Base-by-base conservation (phyloP, 2,888 invertebrate genomes). In the Hypomecis punctinalis region DNA sequence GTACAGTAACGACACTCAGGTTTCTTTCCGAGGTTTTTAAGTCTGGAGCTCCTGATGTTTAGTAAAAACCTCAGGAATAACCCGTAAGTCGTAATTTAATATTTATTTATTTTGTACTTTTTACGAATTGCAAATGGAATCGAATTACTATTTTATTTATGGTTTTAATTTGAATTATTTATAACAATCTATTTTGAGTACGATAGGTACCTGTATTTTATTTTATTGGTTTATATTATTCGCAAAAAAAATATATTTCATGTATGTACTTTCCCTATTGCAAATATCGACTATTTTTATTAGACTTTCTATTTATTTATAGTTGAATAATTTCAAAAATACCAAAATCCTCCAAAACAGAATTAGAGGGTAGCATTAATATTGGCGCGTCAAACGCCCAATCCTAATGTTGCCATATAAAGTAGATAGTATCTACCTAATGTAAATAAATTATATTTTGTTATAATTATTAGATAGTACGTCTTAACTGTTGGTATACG, bases 371-470 rank as follows among this genome's bases (percentile, higher is more conserved):
- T 58, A 58, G 48, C 48, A 66, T 61, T 61, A 66, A 48, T 54
- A 66, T 66, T 23, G 57, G 48, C 3, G 37, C 46, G 1, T 10
- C 36, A 33, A 57, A 40, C 6, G 9, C 42, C 48, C 52, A 43
- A 66, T 66, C 48, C 8, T 58, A 61, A 66, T 61, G 57, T 61
- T 61, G 37, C 53, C 57, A 10, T 35, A 35, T 43, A 56, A 57
- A 35, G 59, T 63, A 68, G 63, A 58, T 54, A 46, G 52, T 33
- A 49, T 63, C 66, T 70, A 63, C 63, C 40, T 57, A 65, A 62
- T 74, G 74, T 74, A 74, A 67, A 74, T 74, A 74, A 65, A 63
- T 65, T 63, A 61, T 63, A 61, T 57, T 59, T 60, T 61, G 47
- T 67, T 67, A 59, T 51, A 67, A 46, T 58, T 59, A 65, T 54